Base-by-base conservation (phyloP, 2,113 vertebrate genomes). In the Ia io region DNA sequence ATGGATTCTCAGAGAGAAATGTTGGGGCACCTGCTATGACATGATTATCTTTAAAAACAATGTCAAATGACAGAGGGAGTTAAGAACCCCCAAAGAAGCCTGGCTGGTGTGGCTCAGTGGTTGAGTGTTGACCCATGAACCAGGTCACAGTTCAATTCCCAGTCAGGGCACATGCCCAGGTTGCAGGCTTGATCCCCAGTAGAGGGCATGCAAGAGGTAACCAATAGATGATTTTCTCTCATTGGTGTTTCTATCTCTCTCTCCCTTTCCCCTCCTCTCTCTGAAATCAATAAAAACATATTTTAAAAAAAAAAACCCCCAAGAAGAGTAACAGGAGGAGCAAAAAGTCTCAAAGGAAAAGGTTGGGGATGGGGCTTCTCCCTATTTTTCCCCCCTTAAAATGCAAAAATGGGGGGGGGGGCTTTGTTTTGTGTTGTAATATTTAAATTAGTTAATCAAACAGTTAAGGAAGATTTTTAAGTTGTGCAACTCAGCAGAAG, bases 401-500 rank as follows among this genome's bases (percentile, higher is more conserved):
- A 47, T 49, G 7, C 1, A 78, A 70, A 83, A 4, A 51, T 3
- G 2, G 35, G 2, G 6, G 9, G 9, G 11, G 4, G 10, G 9
- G 13, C 25, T 89, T 70, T 49, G 13, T 25, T 87, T 93, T 84
- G 32, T 4, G 56, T 35, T 93, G 1, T 76, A 84, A 76, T 70
- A 92, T 77, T 59, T 73, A 40, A 73, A 84, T 80, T 40, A 77
- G 76, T 63, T 37, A n/a, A 87, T 69, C 40, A 84, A 80, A 71
- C 13, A 23, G 7, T 61, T 65, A 90, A 93, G 37, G 61, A 89
- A 91, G 65, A 88, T 88, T 77, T 83, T 86, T 83, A 93, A 89
- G 40, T 78, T 93, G 35, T 77, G 3, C 65, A 87, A 79, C 25
- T 93, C 42, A 65, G 71, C 32, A 90, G 42, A 94, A 28, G 49